Conservation (phyloP, 2,797 vertebrate genomes). For the Gymnoscopelus microlampas region DNA sequence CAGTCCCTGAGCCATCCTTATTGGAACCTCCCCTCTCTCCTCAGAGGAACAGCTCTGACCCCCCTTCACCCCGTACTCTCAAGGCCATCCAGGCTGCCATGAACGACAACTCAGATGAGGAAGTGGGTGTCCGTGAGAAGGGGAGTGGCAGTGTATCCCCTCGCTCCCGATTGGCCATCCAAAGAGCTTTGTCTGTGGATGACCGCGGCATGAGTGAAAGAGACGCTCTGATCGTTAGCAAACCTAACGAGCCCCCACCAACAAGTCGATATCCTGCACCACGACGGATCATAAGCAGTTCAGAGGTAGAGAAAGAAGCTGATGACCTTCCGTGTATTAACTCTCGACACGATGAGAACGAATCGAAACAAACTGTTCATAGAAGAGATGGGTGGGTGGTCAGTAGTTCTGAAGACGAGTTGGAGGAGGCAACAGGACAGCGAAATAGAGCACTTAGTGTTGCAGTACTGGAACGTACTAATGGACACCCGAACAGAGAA, state of each 20-base stretch:
- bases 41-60: slow-evolving; percentile 40
- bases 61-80: slow-evolving; percentile 88
- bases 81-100: slow-evolving; percentile 88
- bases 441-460: slow-evolving; percentile 51
- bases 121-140: slow-evolving; percentile 44
- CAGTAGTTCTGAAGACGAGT: slow-evolving; percentile 78
- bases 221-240: background rate
- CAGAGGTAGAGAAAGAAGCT: slow-evolving; percentile 69
- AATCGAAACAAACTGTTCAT: slow-evolving; percentile 1
- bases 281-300: slow-evolving; percentile 63
- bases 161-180: slow-evolving; percentile 84
- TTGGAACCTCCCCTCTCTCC: slow-evolving; percentile 44
- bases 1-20: slow-evolving; percentile 32
- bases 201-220: slow-evolving; percentile 4
- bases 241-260: background rate
- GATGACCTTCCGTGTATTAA: slow-evolving; percentile 1
- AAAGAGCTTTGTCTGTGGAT: slow-evolving; percentile 80
- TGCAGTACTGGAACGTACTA: slow-evolving; percentile 10
- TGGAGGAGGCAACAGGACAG: slow-evolving; percentile 55
- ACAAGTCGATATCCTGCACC: background rate
- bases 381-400: slow-evolving; percentile 40
- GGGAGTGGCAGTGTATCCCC: slow-evolving; percentile 80
- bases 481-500: background rate
- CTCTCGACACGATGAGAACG: slow-evolving; percentile 9
- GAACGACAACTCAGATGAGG: slow-evolving; percentile 86